Evolutionary conservation across 2,113 vertebrate genomes (phyloP), one percentile per base, ranked within the genome.

Genomic region (Propithecus coquereli): DNA sequence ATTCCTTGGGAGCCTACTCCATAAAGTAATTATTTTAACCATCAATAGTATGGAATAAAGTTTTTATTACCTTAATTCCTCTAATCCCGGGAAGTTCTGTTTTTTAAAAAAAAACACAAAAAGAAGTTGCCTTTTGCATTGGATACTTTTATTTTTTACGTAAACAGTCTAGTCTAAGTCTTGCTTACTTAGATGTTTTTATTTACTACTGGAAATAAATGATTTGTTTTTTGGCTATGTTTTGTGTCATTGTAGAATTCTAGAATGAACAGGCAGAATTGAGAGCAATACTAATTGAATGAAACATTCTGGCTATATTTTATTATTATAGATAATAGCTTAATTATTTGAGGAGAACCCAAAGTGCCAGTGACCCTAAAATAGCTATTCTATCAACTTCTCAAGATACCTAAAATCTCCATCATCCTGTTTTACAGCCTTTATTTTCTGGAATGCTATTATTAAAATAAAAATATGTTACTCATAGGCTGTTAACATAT

Each of bases 381-480:
- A 65, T 76, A 87, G 61, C 32, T 71, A 68, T 66, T 91, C 45
- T 71, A 7, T 54, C 30, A 89, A 34, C 12, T 43, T 40, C 47
- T 54, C 25, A 83, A 83, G 10, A 32, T 54, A 40, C 40, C 37
- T 79, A 57, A 80, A 77, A 74, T 65, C 13, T 59, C 22, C 0
- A 34, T 34, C n/a, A 61, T 77, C 43, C 1, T 73, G 7, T 77
- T 85, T 71, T 81, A 92, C 91, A 57, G 9, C 9, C 8, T 32
- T 81, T 10, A 63, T 90, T 95, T 76, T 92, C n/a, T 63, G 63
- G 57, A 94, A 27, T 71, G 45, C 1, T 68, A 12, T 91, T 54
- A 80, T 94, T 74, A 79, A 90, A 91, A 93, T 90, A 87, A 90
- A 91, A 43, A 66, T 9, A 66, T 52, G 30, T 74, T 86, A 82